Percentiles rank a stretch among this genome's conserved stretches.
These are phyloP conservation scores for Cephus runcator DNA, from an alignment of 2,888 invertebrate species.

Conservation along the genomic window DNA sequence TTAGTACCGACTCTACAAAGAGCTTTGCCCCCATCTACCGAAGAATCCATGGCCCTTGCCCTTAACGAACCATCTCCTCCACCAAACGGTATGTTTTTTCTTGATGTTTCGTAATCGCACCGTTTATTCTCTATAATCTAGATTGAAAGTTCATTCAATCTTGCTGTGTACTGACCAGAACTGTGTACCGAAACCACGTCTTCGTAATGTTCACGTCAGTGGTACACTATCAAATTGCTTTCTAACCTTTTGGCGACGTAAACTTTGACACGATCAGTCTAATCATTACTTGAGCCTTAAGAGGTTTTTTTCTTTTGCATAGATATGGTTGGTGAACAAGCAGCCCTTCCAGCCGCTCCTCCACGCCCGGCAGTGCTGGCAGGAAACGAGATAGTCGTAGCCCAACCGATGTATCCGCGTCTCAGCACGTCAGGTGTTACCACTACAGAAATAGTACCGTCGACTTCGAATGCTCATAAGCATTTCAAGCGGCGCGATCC, in stretches of 20 bases:
- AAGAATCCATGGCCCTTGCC: constrained; percentile 52
- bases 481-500: constrained; percentile 52
- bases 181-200: neutral
- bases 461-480: constrained; percentile 56
- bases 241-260: neutral
- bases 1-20: constrained; percentile 46
- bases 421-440: constrained; percentile 30
- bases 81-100: constrained; percentile 48
- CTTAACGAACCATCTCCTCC: constrained; percentile 48
- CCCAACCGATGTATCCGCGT: constrained; percentile 45
- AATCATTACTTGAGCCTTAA: neutral
- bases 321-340: constrained; percentile 37
- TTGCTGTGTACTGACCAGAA: neutral
- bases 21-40: constrained; percentile 51
- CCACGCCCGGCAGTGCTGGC: constrained; percentile 62
- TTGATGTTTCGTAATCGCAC: neutral
- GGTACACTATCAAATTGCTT: neutral
- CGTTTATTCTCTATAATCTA: neutral
- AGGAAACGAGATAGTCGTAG: constrained; percentile 63
- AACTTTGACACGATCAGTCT: neutral
- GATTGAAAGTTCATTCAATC: neutral
- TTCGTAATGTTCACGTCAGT: neutral
- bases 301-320: neutral
- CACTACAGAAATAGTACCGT: constrained; percentile 58
- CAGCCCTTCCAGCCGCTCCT: constrained; percentile 57